Base-by-base conservation (phyloP, 1,140 invertebrate species). In the Euwallacea similis region DNA sequence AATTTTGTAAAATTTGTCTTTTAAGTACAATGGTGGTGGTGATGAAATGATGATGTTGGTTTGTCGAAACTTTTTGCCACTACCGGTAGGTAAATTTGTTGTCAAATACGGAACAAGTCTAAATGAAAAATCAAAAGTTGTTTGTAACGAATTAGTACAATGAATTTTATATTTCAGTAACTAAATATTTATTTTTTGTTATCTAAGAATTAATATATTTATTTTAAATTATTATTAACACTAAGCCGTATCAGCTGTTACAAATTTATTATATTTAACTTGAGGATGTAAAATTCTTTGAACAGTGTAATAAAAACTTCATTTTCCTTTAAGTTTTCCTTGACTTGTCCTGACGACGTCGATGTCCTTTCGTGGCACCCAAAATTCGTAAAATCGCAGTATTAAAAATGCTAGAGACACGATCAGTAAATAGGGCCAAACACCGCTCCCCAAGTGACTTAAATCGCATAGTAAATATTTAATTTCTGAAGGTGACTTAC, bases 331-430 rank as follows among this genome's bases (percentile, higher is more conserved):
- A 21, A 41, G 6, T 56, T 15, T 56, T n/a, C 16, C 16, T 56
- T 56, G 67, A 95, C 67, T 10, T 73, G 13, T 84, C 76, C 82
- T 86, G 15, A 88, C 88, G 73, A 87, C 86, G 78, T 91, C 89
- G 71, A 91, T 89, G 76, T 86, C 84, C 77, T 88, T 86, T 76
- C 85, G 85, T 53, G 94, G 94, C 55, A 90, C 87, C 71, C 90
- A 83, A 80, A 85, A 88, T 73, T 93, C 89, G 33, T 90, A 83
- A 72, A 93, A 81, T 79, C 86, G 82, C 71, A 95, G 76, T 62
- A 95, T 83, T 68, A 95, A 85, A 80, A 92, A 89, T 79, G 90
- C 91, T 64, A 96, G 83, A 43, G 91, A 89, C 43, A 94, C 88
- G 8, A 95, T 88, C 69, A 95, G 46, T 33, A 68, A 60, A 46